phyloP scores from a whole-genome alignment of 2,113 vertebrate species.

The Ictalurus punctatus region DNA sequence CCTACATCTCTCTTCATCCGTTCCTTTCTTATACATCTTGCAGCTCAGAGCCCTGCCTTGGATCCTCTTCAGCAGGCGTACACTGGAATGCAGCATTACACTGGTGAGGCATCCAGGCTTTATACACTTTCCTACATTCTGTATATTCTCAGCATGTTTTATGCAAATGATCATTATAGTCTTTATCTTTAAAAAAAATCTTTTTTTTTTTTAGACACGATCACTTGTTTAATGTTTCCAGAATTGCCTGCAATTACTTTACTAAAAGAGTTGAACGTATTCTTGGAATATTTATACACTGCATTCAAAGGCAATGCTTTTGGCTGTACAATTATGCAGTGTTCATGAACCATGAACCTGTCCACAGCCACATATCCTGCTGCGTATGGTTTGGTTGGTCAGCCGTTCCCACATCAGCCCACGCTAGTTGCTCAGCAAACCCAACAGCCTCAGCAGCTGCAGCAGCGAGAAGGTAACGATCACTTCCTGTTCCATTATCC shows the following conservation, averaged over 20 bases:
- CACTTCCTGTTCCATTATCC: conserved; percentile 28
- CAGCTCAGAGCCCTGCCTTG: conserved; percentile 89
- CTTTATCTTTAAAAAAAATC: no score
- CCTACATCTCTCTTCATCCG: background rate
- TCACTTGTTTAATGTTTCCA: background rate
- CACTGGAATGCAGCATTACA: conserved; percentile 91
- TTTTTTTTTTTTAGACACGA: no score
- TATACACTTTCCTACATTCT: background rate
- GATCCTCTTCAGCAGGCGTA: conserved; percentile 92
- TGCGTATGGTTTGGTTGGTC: conserved; percentile 87
- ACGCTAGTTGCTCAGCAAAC: conserved; percentile 85
- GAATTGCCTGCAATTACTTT: background rate
- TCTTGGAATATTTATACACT: background rate
- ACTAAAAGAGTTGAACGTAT: background rate
- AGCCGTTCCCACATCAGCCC: conserved; percentile 87
- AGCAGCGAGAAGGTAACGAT: conserved; percentile 82
- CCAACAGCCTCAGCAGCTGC: conserved; percentile 83
- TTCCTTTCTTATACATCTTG: conserved; percentile 23
- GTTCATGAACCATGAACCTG: conserved; percentile 1
- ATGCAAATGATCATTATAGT: background rate
- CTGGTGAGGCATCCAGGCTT: conserved; percentile 72
- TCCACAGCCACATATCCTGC: conserved; percentile 86
- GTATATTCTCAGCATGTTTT: background rate
- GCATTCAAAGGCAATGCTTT: background rate
- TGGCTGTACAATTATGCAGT: background rate